A percentile compares a stretch with the other conserved stretches of the same genome.
These are phyloP conservation scores for Anguilla rostrata DNA, from an alignment of 2,113 vertebrate species.

Conservation along the genomic window DNA sequence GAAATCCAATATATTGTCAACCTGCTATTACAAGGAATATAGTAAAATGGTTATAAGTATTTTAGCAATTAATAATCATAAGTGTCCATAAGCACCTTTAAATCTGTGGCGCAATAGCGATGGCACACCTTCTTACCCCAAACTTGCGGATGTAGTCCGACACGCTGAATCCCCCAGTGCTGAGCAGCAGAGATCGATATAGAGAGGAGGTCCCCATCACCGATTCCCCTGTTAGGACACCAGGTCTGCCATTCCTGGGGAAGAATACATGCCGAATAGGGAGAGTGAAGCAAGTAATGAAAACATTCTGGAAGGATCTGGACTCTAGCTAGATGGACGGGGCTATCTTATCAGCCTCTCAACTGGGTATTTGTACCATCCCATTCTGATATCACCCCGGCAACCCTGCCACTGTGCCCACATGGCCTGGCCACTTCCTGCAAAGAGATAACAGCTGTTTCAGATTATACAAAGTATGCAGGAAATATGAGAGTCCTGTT, in stretches of 20 bases:
- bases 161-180: slow-evolving; percentile 70
- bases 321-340: slow-evolving; percentile 59
- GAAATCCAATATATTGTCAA: too few relatives aligned
- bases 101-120: neutral
- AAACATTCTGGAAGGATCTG: slow-evolving; percentile 52
- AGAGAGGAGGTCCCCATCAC: slow-evolving; percentile 73
- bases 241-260: slow-evolving; percentile 18
- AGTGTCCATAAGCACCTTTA: too few relatives aligned
- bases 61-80: too few relatives aligned
- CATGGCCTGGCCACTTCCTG: slow-evolving; percentile 46
- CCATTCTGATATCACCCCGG: slow-evolving; percentile 61
- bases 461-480: slow-evolving; percentile 54
- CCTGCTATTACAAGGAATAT: too few relatives aligned
- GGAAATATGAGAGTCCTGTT: slow-evolving; percentile 49
- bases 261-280: neutral
- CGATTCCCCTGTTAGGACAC: slow-evolving; percentile 15
- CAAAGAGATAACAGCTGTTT: slow-evolving; percentile 55
- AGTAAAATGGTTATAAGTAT: too few relatives aligned
- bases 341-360: slow-evolving; percentile 71
- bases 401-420: slow-evolving; percentile 27
- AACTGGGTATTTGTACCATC: slow-evolving; percentile 60
- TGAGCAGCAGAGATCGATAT: slow-evolving; percentile 59
- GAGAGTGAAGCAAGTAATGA: slow-evolving; percentile 15
- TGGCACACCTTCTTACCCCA: slow-evolving; percentile 66
- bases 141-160: slow-evolving; percentile 75